These are phyloP conservation scores for Panonychus citri DNA, from an alignment of 1,140 invertebrate species.

Conservation along the genomic window DNA sequence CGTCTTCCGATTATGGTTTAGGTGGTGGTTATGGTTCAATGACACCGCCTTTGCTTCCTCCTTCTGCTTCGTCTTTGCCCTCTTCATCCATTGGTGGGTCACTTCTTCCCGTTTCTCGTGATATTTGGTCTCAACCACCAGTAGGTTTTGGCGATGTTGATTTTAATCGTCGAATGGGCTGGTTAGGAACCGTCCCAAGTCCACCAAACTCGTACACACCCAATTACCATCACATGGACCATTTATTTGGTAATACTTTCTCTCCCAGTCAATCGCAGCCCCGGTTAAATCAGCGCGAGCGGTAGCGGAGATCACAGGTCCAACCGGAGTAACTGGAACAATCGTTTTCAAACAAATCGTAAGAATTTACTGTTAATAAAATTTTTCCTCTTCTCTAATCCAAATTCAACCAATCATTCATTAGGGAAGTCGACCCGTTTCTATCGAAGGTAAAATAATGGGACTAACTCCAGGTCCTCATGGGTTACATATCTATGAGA, in stretches of 20 bases:
- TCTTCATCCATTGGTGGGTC: too few relatives aligned
- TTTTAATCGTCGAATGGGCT: not conserved
- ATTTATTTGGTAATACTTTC: not conserved
- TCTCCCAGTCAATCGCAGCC: not conserved
- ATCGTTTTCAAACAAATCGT: not conserved
- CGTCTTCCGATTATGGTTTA: too few relatives aligned
- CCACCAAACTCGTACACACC: not conserved
- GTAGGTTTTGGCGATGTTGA: not conserved
- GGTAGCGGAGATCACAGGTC: not conserved
- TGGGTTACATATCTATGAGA: not conserved
- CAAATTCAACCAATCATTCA: not conserved
- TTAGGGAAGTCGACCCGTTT: not conserved
- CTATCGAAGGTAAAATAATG: not conserved
- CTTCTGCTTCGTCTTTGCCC: too few relatives aligned
- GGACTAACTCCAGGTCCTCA: not conserved
- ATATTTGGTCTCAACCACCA: too few relatives aligned
- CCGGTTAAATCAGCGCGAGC: not conserved
- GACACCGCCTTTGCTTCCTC: too few relatives aligned
- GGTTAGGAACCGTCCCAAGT: not conserved
- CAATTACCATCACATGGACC: not conserved
- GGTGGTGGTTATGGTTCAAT: too few relatives aligned
- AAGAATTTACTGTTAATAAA: not conserved
- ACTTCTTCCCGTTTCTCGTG: too few relatives aligned
- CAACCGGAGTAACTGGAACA: not conserved
- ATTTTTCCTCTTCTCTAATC: not conserved